Conservation (phyloP, 1,140 invertebrate genomes). For the Littorina saxatilis region DNA sequence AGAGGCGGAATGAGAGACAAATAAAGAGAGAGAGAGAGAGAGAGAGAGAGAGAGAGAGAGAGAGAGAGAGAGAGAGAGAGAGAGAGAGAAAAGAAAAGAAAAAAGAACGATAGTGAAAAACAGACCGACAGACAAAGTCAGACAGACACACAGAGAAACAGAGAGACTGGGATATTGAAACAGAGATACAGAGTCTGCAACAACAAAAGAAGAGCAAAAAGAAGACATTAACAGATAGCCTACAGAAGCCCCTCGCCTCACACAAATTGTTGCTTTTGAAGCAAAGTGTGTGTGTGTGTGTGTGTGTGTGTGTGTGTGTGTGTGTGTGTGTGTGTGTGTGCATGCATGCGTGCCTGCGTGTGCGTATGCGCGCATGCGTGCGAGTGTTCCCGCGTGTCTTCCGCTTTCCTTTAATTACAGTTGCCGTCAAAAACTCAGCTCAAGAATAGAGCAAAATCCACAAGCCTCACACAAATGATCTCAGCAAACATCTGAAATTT, state of each 20-base stretch:
- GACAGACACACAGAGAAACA: neutral
- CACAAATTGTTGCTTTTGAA: no score
- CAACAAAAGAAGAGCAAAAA: neutral
- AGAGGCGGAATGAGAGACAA: neutral
- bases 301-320: neutral
- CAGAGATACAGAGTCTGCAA: neutral
- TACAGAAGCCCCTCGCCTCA: no score
- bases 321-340: neutral
- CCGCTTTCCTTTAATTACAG: no score
- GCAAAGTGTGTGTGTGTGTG: neutral
- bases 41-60: constrained; percentile 6
- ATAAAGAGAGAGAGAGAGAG: neutral
- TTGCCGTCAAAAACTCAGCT: no score
- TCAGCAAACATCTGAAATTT: no score
- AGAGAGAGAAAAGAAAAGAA: neutral
- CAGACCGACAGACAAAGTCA: neutral
- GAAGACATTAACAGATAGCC: neutral
- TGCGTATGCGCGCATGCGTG: no score
- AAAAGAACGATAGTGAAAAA: neutral
- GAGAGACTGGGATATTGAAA: neutral
- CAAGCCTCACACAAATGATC: no score
- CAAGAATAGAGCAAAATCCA: no score
- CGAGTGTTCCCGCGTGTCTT: no score
- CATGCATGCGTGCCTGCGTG: no score
- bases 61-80: constrained; percentile 1